Conservation (phyloP, 2,888 invertebrate species). For the Pseudeuparius sepicola region DNA sequence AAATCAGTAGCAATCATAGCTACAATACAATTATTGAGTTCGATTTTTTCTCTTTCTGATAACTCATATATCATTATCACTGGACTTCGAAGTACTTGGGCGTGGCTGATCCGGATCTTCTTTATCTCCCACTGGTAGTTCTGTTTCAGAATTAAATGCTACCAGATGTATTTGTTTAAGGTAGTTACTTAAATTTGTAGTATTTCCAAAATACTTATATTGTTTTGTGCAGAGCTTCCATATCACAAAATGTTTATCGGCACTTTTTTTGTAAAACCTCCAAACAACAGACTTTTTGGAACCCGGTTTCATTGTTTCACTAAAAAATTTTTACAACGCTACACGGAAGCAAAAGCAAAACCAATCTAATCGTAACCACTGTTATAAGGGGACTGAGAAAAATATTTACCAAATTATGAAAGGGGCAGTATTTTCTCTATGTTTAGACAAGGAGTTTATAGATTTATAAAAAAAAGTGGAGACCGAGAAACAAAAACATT, state of each 20-base stretch:
- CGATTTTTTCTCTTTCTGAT: background rate
- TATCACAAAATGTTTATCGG: slow-evolving; percentile 9
- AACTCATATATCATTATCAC: background rate
- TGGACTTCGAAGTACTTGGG: background rate
- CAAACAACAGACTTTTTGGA: slow-evolving; percentile 12
- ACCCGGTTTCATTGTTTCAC: no score
- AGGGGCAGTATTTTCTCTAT: no score
- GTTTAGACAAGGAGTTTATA: no score
- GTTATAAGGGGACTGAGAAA: no score
- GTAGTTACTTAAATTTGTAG: slow-evolving; percentile 11
- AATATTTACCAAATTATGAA: no score
- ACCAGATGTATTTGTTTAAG: slow-evolving; percentile 9
- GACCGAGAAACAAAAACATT: no score
- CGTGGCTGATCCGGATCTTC: no score
- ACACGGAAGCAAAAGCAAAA: slow-evolving; percentile 1
- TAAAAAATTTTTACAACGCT: background rate
- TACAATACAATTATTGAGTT: slow-evolving; percentile 21
- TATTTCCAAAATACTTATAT: slow-evolving; percentile 12
- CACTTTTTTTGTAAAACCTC: slow-evolving; percentile 6
- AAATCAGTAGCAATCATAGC: slow-evolving; percentile 23
- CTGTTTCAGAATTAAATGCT: background rate
- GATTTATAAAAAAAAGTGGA: no score
- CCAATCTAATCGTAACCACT: no score
- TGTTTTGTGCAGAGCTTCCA: slow-evolving; percentile 11
- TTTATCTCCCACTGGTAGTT: slow-evolving; percentile 3